Conservation (phyloP, 2,797 vertebrate species). For the Pseudomugil tenellus region DNA sequence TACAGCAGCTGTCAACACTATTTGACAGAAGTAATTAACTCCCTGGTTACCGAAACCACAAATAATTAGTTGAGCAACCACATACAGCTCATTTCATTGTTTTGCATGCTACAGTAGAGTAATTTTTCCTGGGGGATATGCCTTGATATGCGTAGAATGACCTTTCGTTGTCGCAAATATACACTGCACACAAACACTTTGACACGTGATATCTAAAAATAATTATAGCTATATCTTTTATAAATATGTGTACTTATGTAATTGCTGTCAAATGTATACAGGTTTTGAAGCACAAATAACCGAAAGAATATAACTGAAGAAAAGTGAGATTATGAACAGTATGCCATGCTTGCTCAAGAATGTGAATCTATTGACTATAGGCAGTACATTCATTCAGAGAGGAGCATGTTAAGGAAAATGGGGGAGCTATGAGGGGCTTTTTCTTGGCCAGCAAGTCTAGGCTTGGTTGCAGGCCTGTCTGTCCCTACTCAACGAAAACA, state of each 20-base stretch:
- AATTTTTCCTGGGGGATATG: conserved; percentile 2
- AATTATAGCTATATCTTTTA: too few relatives aligned
- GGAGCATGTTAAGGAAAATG: conserved; percentile 61
- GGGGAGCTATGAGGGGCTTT: conserved; percentile 73
- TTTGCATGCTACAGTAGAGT: not conserved
- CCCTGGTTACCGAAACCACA: conserved; percentile 34
- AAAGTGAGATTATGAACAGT: conserved; percentile 6
- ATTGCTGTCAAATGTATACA: not conserved
- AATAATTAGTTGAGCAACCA: conserved; percentile 22
- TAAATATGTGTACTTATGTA: too few relatives aligned
- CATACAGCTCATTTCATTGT: conserved; percentile 5
- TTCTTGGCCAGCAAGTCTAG: conserved; percentile 81
- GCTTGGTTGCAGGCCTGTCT: conserved; percentile 79
- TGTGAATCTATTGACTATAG: conserved; percentile 21
- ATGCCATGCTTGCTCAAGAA: conserved; percentile 13
- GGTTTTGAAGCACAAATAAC: not conserved
- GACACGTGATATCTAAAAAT: too few relatives aligned
- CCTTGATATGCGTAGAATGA: not conserved
- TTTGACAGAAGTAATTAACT: conserved; percentile 36
- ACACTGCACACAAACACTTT: not conserved
- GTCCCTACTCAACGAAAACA: conserved; percentile 77
- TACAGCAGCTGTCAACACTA: conserved; percentile 31
- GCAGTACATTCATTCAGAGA: conserved; percentile 63
- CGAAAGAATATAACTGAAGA: not conserved
- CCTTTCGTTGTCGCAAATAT: not conserved